phyloP scores from a whole-genome alignment of 2,888 invertebrate genomes.

The Parochlus steinenii region DNA sequence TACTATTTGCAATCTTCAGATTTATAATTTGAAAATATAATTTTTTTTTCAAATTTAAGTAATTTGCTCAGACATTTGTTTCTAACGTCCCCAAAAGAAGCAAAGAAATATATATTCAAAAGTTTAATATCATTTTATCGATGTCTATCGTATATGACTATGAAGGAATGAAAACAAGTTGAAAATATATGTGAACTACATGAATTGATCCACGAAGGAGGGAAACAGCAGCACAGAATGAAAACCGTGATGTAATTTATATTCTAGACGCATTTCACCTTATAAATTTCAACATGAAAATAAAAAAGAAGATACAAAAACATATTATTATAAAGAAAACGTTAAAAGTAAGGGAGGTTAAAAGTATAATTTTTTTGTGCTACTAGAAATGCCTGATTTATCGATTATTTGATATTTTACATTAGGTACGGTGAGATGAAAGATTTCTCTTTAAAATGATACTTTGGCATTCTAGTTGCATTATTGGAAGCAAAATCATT shows the following conservation, averaged over 20 bases:
- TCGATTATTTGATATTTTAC: slow-evolving; percentile 9
- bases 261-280: slow-evolving; percentile 13
- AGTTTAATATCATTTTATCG: slow-evolving; percentile 5
- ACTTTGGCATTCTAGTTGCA: too few species aligned
- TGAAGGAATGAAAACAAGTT: too few species aligned
- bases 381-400: slow-evolving; percentile 4
- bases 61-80: too few species aligned
- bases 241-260: slow-evolving; percentile 12
- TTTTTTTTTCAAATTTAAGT: too few species aligned
- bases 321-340: slow-evolving; percentile 11
- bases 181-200: too few species aligned
- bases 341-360: slow-evolving; percentile 4
- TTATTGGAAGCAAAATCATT: too few species aligned
- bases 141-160: slow-evolving; percentile 11
- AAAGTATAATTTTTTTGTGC: slow-evolving; percentile 10
- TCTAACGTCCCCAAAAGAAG: not conserved
- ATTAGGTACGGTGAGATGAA: not conserved
- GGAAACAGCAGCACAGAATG: too few species aligned
- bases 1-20: too few species aligned
- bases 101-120: not conserved
- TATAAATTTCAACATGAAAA: slow-evolving; percentile 13
- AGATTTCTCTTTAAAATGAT: too few species aligned
- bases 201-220: too few species aligned
- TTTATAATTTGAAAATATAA: too few species aligned
- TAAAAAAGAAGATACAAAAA: slow-evolving; percentile 12